Base-by-base conservation (phyloP, 2,888 invertebrate species). In the Mesopsocus fuscifrons region DNA sequence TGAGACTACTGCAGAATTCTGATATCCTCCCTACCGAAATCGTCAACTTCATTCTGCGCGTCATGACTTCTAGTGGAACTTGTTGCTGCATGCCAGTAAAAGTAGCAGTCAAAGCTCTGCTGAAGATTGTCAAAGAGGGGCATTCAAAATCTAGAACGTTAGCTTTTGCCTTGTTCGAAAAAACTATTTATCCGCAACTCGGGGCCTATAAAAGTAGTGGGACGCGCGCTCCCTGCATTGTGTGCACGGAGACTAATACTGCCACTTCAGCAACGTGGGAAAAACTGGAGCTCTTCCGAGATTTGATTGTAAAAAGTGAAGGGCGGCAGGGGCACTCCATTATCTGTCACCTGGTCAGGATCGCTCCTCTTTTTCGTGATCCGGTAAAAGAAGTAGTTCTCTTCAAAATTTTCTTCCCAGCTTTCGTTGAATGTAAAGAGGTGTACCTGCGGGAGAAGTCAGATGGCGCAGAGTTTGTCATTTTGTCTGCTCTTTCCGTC, bases 71-170 rank as follows among this genome's bases (percentile, higher is more conserved):
- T 35, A 66, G 68, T 43, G 74, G 74, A 1, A 70, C 67, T 0
- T 75, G 75, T 52, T 75, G 74, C 53, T 75, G 75, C 52, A 69
- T 73, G 51, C 67, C 73, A 1, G 65, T 71, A 0, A 65, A 63
- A 9, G 54, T 59, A 3, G 55, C 72, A 0, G 59, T 71, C 55
- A 61, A 65, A 43, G 64, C 62, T 49, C 56, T 68, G 9, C 65
- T 69, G 1, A 56, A 66, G 15, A 57, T 72, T 30, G 59, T 72
- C 54, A 58, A 57, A 22, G 54, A 52, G 23, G 50, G 51, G 3
- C 54, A 56, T 41, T 46, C 52, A 1, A 50, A 64, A 44, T 60
- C 63, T 2, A 63, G 68, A 18, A 49, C 60, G 3, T 50, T 63
- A 0, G 65, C 68, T 9, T 62, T 72, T 5, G 63, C 64, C 15